Conservation (phyloP, 1,140 invertebrate species). For the Cotesia glomerata region DNA sequence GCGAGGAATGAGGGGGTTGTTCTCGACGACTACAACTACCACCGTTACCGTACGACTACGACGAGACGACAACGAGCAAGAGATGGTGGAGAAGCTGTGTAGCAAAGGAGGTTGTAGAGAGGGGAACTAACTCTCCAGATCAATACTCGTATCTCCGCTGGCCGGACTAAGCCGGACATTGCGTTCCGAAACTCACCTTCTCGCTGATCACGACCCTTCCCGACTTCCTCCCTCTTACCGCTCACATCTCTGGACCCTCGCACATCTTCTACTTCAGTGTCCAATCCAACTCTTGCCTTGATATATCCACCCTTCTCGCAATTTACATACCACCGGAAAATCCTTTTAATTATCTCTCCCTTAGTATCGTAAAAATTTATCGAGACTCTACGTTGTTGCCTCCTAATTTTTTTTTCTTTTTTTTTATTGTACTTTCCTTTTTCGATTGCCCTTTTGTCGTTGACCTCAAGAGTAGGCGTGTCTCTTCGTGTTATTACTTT, state of each 20-base stretch:
- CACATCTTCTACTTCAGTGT: slow-evolving; percentile 15
- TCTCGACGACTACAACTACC: slow-evolving; percentile 34
- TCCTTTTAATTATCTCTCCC: slow-evolving; percentile 37
- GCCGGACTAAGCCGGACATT: slow-evolving; percentile 63
- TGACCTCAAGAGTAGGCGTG: not conserved
- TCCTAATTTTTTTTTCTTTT: not conserved
- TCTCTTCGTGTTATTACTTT: not conserved
- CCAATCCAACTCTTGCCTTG: slow-evolving; percentile 19
- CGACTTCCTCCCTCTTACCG: slow-evolving; percentile 22
- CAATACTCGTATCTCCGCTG: slow-evolving; percentile 63
- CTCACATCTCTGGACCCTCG: not conserved
- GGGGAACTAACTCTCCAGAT: slow-evolving; percentile 52
- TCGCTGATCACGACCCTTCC: slow-evolving; percentile 42
- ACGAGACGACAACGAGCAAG: slow-evolving; percentile 3
- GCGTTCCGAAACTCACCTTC: slow-evolving; percentile 54
- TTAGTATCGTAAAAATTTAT: slow-evolving; percentile 30
- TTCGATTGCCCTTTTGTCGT: not conserved
- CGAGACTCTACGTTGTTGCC: slow-evolving; percentile 17
- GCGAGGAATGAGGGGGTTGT: slow-evolving; percentile 36
- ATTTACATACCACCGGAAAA: slow-evolving; percentile 33
- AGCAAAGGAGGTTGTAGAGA: slow-evolving; percentile 50
- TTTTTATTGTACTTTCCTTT: not conserved
- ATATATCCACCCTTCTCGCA: slow-evolving; percentile 29
- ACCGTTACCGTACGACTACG: too few relatives aligned
- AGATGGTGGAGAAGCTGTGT: slow-evolving; percentile 35